Evolutionary conservation across 2,797 vertebrate genomes (phyloP).

Genomic region (Tokudaia muenninki): DNA sequence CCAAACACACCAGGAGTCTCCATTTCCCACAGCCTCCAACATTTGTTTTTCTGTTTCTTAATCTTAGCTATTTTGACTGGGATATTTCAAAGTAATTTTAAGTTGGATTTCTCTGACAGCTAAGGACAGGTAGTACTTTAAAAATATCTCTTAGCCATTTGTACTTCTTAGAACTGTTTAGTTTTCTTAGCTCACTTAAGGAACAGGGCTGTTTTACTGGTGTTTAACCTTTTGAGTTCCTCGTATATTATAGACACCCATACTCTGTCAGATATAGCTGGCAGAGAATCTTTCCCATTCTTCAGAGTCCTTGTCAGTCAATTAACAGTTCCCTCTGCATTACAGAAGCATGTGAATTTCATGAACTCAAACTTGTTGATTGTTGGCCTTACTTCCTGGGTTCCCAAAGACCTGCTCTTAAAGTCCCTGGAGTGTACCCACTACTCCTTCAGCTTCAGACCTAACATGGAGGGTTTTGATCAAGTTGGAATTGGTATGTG

Average conservation of each 20-base stretch:
- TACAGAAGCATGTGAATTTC: background rate
- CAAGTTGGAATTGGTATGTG: background rate
- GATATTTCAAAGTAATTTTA: background rate
- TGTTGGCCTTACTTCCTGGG: background rate
- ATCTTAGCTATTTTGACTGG: background rate
- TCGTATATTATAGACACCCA: background rate
- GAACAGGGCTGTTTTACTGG: background rate
- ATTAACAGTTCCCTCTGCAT: background rate
- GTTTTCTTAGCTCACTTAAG: background rate
- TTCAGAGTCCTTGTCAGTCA: background rate
- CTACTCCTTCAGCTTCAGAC: background rate
- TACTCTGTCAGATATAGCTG: background rate
- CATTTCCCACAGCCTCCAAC: background rate
- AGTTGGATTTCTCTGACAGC: background rate
- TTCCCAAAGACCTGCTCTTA: background rate
- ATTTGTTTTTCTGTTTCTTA: too few species aligned
- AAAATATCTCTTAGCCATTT: background rate
- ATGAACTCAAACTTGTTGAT: background rate
- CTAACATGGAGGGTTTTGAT: background rate
- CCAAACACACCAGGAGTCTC: too few species aligned
- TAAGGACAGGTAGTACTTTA: background rate
- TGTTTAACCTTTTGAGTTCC: background rate
- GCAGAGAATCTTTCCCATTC: background rate
- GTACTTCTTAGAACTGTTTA: background rate
- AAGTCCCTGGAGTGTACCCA: background rate